These are phyloP conservation scores for Xenopus petersii DNA, from an alignment of 2,797 vertebrate species.

Conservation along the genomic window DNA sequence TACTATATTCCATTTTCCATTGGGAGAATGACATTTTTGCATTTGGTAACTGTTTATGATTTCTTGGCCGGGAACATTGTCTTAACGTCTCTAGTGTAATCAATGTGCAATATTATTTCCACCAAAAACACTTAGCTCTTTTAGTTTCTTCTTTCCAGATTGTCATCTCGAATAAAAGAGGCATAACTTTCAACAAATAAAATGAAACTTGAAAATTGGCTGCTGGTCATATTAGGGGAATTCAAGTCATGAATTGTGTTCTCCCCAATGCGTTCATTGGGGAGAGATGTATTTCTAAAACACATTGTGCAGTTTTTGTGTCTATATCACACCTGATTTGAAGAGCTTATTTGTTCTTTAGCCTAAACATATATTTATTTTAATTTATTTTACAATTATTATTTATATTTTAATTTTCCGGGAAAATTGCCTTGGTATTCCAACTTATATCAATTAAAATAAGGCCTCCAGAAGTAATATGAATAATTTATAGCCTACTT, in stretches of 20 bases:
- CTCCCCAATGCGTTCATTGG: constrained; percentile 26
- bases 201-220: constrained; percentile 37
- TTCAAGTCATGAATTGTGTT: constrained; percentile 24
- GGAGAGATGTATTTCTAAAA: constrained; percentile 26
- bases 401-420: no score
- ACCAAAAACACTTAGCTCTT: constrained; percentile 13
- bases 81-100: constrained; percentile 24
- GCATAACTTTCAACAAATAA: constrained; percentile 18
- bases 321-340: constrained; percentile 36
- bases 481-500: no score
- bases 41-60: constrained; percentile 26
- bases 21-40: constrained; percentile 17
- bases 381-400: no score
- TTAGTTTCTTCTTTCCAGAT: constrained; percentile 26
- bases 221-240: constrained; percentile 22
- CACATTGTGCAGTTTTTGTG: constrained; percentile 17
- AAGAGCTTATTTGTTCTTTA: not conserved
- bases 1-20: constrained; percentile 3
- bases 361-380: no score
- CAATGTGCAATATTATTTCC: constrained; percentile 3
- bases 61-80: constrained; percentile 1
- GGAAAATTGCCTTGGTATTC: no score
- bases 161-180: constrained; percentile 42
- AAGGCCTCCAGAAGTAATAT: no score
- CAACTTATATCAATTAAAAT: no score